A percentile compares a stretch with the other conserved stretches of the same genome.
These are phyloP conservation scores for Luperina nickerlii DNA, from an alignment of 2,888 invertebrate species.

Conservation along the genomic window DNA sequence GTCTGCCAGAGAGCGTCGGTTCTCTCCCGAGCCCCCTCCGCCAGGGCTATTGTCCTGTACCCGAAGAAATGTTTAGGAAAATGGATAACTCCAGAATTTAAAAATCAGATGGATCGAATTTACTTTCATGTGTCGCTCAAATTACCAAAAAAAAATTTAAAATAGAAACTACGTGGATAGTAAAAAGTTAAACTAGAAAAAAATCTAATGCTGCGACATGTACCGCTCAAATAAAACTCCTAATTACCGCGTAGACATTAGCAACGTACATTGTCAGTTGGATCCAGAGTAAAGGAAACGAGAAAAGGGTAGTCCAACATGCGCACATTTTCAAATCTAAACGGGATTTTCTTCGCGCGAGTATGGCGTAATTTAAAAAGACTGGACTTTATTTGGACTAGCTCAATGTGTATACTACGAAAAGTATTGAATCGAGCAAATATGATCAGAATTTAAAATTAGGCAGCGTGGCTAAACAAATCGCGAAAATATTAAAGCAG, in stretches of 20 bases:
- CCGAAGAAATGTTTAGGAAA: conserved; percentile 14
- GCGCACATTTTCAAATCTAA: background rate
- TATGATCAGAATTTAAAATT: background rate
- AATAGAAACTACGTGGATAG: background rate
- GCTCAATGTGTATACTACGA: background rate
- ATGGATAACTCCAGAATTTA: background rate
- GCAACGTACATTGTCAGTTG: background rate
- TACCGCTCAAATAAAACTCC: background rate
- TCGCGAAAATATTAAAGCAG: background rate
- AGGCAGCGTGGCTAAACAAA: background rate
- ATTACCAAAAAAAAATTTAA: background rate
- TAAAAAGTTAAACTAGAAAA: background rate
- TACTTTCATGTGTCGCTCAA: background rate
- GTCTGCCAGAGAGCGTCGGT: conserved; percentile 81
- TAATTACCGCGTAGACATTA: background rate
- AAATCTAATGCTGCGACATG: background rate
- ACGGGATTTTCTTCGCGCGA: background rate
- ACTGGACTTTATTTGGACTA: background rate
- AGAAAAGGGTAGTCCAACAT: conserved; percentile 22
- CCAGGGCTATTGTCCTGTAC: conserved; percentile 79
- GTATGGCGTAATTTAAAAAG: background rate
- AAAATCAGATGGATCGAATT: background rate
- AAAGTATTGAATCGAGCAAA: background rate
- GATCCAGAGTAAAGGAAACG: too few species aligned
- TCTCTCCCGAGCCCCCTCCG: conserved; percentile 79